Evolutionary conservation across 2,888 invertebrate species (phyloP).

Genomic region (Doris montereyensis): DNA sequence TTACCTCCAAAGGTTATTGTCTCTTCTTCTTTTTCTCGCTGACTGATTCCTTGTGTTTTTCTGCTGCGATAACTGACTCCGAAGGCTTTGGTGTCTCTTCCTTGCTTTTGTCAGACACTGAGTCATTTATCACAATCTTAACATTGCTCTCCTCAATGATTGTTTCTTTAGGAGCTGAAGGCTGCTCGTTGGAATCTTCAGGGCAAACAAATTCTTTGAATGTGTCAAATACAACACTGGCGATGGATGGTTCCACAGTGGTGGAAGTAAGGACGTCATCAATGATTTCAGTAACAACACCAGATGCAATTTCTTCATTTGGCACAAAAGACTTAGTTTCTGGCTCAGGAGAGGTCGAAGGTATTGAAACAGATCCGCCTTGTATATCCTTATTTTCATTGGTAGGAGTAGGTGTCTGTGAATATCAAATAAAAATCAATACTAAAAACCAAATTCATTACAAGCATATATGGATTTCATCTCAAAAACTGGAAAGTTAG

Average conservation of each 20-base stretch:
- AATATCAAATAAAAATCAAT: too few relatives aligned
- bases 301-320: slow-evolving; percentile 45
- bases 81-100: slow-evolving; percentile 39
- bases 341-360: too few relatives aligned
- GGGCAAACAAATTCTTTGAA: slow-evolving; percentile 61
- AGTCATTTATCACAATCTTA: neutral
- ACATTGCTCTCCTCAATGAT: slow-evolving; percentile 2
- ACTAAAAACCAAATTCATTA: too few relatives aligned
- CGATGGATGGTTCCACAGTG: slow-evolving; percentile 66
- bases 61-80: neutral
- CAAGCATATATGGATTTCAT: too few relatives aligned
- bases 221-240: slow-evolving; percentile 68
- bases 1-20: slow-evolving; percentile 58
- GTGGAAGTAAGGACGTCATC: slow-evolving; percentile 71
- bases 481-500: too few relatives aligned
- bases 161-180: too few relatives aligned
- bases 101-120: slow-evolving; percentile 27
- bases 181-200: too few relatives aligned
- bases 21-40: too few relatives aligned
- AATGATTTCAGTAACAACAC: slow-evolving; percentile 66
- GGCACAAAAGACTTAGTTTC: too few relatives aligned
- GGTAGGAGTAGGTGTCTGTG: slow-evolving; percentile 42
- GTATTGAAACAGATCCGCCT: too few relatives aligned
- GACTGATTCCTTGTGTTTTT: too few relatives aligned
- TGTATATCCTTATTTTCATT: slow-evolving; percentile 31